These are phyloP conservation scores for Crossaster papposus DNA, from an alignment of 53 echinoderm and acorn worm genomes.

Conservation along the genomic window DNA sequence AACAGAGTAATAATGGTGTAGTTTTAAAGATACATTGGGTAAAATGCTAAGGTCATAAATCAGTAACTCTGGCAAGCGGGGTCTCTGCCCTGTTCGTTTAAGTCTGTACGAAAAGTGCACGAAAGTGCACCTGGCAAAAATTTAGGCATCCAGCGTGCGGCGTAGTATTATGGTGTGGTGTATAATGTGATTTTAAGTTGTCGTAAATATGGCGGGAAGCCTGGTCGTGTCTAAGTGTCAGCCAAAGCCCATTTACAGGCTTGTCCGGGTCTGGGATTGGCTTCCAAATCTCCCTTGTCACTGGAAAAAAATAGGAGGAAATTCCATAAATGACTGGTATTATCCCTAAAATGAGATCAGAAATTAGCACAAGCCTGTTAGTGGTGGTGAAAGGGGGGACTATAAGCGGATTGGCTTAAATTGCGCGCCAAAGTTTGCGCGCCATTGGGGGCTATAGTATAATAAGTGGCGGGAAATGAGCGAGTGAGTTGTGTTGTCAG, in stretches of 20 bases:
- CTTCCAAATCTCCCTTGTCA: slow-evolving; percentile 19
- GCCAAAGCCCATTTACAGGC: slow-evolving; percentile 52
- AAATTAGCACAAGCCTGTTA: slow-evolving; percentile 39
- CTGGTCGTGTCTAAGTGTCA: slow-evolving; percentile 46
- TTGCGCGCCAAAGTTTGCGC: slow-evolving; percentile 30
- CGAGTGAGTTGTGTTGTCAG: not conserved
- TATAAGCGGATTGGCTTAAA: slow-evolving; percentile 47
- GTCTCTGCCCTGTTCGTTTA: not conserved
- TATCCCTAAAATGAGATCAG: slow-evolving; percentile 56
- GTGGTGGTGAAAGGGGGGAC: not conserved
- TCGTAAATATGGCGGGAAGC: not conserved
- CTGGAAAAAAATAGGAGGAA: not conserved
- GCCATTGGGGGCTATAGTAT: not conserved
- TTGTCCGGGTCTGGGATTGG: slow-evolving; percentile 49
- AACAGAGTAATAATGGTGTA: no score
- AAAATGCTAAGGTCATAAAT: no score
- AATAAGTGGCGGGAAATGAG: not conserved
- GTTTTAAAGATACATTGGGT: no score
- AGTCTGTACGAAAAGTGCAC: not conserved
- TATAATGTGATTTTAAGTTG: slow-evolving; percentile 4
- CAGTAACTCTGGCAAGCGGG: no score
- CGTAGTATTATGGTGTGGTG: no score
- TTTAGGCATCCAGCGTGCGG: not conserved
- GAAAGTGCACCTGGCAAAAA: slow-evolving; percentile 23
- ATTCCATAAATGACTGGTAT: slow-evolving; percentile 50